Conservation (phyloP, 1,140 invertebrate species). For the Halictus rubicundus region DNA sequence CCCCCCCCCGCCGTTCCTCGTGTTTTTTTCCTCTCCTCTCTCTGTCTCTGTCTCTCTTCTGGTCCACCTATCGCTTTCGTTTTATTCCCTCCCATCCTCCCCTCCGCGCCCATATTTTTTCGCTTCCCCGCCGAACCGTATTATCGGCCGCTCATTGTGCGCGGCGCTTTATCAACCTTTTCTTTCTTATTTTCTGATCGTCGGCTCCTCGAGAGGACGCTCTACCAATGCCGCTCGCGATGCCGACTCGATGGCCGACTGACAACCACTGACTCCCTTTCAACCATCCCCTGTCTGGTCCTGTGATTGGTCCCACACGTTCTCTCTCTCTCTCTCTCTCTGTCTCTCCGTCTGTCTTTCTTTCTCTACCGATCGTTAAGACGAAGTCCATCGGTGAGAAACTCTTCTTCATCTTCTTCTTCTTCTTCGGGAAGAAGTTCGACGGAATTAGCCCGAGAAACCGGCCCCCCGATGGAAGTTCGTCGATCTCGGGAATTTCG, state of each 20-base stretch:
- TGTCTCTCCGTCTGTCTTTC: too few species aligned
- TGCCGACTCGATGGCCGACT: too few species aligned
- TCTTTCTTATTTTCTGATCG: neutral
- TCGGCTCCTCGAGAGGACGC: neutral
- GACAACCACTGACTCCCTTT: neutral
- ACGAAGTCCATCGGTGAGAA: neutral
- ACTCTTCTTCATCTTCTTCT: neutral
- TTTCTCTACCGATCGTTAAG: slow-evolving; percentile 21
- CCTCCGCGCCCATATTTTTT: slow-evolving; percentile 4
- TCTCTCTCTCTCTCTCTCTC: too few species aligned
- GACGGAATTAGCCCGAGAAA: slow-evolving; percentile 11
- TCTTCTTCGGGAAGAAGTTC: slow-evolving; percentile 11
- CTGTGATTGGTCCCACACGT: slow-evolving; percentile 11
- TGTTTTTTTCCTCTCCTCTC: neutral
- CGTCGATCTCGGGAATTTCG: slow-evolving; percentile 4
- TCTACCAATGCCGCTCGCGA: too few species aligned
- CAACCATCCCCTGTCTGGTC: neutral
- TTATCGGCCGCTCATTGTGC: neutral
- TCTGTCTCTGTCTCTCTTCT: too few species aligned
- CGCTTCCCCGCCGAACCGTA: neutral
- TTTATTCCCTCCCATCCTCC: neutral
- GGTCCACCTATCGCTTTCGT: slow-evolving; percentile 6
- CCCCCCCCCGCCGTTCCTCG: neutral
- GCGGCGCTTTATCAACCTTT: too few species aligned
- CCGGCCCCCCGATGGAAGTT: slow-evolving; percentile 31